phyloP scores from a whole-genome alignment of 1,140 invertebrate genomes.

The Euwallacea similis region DNA sequence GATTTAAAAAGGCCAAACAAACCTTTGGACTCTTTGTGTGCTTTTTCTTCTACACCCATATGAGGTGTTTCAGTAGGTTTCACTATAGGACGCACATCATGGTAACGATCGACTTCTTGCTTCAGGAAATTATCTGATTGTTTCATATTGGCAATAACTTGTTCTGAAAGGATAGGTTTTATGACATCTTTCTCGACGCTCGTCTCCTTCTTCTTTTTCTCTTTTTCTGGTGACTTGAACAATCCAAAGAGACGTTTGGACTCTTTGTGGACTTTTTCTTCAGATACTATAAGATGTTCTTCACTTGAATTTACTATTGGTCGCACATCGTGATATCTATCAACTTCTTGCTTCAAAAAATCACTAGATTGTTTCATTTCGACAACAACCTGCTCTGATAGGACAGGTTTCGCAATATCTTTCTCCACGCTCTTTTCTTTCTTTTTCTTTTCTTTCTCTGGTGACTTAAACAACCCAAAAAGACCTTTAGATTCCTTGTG shows the following conservation, averaged over 20 bases:
- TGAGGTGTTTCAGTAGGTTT: neutral
- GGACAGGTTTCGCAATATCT: constrained; percentile 9
- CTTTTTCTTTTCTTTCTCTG: constrained; percentile 29
- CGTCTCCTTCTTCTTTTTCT: constrained; percentile 16
- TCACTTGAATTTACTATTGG: neutral
- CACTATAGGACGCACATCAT: constrained; percentile 36
- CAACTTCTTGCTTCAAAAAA: constrained; percentile 39
- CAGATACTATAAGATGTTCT: neutral
- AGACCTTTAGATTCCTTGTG: constrained; percentile 26
- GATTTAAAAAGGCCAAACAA: constrained; percentile 40
- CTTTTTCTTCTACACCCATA: neutral
- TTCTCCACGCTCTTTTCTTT: constrained; percentile 18
- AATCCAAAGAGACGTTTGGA: constrained; percentile 36
- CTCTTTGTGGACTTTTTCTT: constrained; percentile 20
- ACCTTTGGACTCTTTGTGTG: constrained; percentile 30
- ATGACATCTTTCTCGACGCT: constrained; percentile 11
- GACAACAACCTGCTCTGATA: constrained; percentile 38
- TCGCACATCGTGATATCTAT: constrained; percentile 39
- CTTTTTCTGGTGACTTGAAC: constrained; percentile 34
- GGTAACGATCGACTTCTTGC: constrained; percentile 26
- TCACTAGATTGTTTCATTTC: constrained; percentile 28
- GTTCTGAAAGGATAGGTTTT: constrained; percentile 9
- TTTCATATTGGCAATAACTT: constrained; percentile 21
- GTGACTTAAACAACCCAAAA: constrained; percentile 36
- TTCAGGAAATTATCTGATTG: constrained; percentile 32